A percentile compares a stretch with the other conserved stretches of the same genome.
Evolutionary conservation across 2,888 invertebrate genomes (phyloP).

Genomic region (Papilio protenor): DNA sequence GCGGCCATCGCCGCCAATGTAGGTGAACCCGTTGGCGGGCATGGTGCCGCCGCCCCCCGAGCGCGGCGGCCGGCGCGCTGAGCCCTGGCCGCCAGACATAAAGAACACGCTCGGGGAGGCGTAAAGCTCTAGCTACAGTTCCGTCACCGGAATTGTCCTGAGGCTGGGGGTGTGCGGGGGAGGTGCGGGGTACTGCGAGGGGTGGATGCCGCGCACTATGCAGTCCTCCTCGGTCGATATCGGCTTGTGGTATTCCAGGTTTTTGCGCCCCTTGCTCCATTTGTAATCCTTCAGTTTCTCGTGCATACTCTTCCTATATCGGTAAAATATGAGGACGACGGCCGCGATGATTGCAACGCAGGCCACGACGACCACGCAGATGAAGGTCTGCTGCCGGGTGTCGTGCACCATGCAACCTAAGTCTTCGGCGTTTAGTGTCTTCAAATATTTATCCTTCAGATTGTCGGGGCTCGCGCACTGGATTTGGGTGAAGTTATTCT

Average conservation of each 20-base stretch:
- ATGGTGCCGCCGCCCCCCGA: slow-evolving; percentile 84
- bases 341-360: slow-evolving; percentile 89
- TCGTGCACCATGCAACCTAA: slow-evolving; percentile 92
- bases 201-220: slow-evolving; percentile 87
- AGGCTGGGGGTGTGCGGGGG: slow-evolving; percentile 80
- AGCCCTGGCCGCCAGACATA: slow-evolving; percentile 86
- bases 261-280: slow-evolving; percentile 92
- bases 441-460: slow-evolving; percentile 88
- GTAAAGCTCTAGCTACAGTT: slow-evolving; percentile 98
- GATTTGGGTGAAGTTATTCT: slow-evolving; percentile 88
- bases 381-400: slow-evolving; percentile 90
- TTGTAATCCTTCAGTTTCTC: slow-evolving; percentile 93
- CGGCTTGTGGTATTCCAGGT: slow-evolving; percentile 95
- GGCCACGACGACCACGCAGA: slow-evolving; percentile 90
- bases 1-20: slow-evolving; percentile 88
- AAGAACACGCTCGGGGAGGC: slow-evolving; percentile 93
- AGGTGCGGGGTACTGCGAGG: slow-evolving; percentile 81
- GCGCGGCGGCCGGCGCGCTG: slow-evolving; percentile 79
- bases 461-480: slow-evolving; percentile 90
- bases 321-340: slow-evolving; percentile 89
- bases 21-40: slow-evolving; percentile 90
- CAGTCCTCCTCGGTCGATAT: slow-evolving; percentile 94
- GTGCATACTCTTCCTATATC: slow-evolving; percentile 91
- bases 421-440: slow-evolving; percentile 88
- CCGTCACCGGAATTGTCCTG: slow-evolving; percentile 93